phyloP scores from a whole-genome alignment of 2,113 vertebrate species.

The Silurus meridionalis region DNA sequence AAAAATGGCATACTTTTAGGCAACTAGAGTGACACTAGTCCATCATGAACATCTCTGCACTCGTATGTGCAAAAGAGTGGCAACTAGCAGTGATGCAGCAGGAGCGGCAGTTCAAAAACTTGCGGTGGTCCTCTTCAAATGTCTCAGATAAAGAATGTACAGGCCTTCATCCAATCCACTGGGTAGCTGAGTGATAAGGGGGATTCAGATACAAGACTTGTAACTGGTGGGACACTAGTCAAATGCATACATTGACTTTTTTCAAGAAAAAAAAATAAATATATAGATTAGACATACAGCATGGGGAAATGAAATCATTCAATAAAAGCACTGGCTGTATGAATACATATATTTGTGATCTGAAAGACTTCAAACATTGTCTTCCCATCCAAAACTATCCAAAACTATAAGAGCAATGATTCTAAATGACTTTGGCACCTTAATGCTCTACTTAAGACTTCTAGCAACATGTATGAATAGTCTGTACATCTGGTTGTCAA shows the following conservation, averaged over 20 bases:
- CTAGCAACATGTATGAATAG: conserved; percentile 3
- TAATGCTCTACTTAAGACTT: conserved; percentile 18
- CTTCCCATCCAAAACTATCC: conserved; percentile 23
- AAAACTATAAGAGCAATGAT: not conserved
- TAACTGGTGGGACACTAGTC: not conserved
- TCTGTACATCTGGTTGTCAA: not conserved
- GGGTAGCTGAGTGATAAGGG: not conserved
- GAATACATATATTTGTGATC: not conserved
- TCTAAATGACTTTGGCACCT: not conserved
- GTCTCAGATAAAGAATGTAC: not conserved
- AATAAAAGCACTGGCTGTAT: not conserved
- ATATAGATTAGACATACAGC: not conserved
- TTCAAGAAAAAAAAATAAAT: not conserved
- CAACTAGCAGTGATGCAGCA: not conserved
- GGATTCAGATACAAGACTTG: not conserved
- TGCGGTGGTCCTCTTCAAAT: not conserved
- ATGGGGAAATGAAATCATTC: not conserved
- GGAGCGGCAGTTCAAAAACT: not conserved
- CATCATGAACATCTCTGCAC: not conserved
- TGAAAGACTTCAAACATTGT: not conserved
- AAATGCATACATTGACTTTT: not conserved
- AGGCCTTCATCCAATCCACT: not conserved
- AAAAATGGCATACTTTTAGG: not conserved
- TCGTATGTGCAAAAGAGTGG: not conserved
- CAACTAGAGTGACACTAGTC: not conserved